Conservation (phyloP, 1,140 invertebrate species). For the Galendromus occidentalis region DNA sequence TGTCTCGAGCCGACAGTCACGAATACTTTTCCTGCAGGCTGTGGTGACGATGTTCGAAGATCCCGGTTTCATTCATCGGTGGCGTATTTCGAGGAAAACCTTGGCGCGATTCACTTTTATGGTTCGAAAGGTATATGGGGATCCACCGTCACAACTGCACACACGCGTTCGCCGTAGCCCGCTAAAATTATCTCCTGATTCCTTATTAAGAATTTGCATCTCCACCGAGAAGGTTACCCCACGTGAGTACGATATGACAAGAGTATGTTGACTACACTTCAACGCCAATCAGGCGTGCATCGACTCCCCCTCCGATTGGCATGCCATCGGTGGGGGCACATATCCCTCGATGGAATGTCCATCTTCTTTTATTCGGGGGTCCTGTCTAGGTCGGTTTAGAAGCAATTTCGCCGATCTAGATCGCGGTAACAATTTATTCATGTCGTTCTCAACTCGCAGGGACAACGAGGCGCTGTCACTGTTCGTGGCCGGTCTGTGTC, state of each 20-base stretch:
- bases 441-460: no score
- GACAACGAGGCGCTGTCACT: conserved; percentile 69
- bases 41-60: conserved; percentile 46
- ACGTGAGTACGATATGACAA: conserved; percentile 30
- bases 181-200: conserved; percentile 54
- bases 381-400: no score
- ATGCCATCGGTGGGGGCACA: no score
- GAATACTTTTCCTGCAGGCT: conserved; percentile 37
- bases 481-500: conserved; percentile 84
- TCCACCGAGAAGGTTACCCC: conserved; percentile 40
- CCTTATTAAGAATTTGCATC: conserved; percentile 46
- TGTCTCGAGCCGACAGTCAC: no score
- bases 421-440: no score
- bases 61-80: conserved; percentile 39
- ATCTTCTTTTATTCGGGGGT: no score
- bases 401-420: no score
- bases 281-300: no score
- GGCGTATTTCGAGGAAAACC: conserved; percentile 42
- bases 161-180: conserved; percentile 59
- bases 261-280: no score
- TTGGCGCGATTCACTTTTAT: conserved; percentile 53
- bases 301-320: no score
- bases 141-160: conserved; percentile 66
- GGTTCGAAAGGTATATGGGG: conserved; percentile 56
- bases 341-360: no score